Base-by-base conservation (phyloP, 2,888 invertebrate genomes). In the Norana najaformis region DNA sequence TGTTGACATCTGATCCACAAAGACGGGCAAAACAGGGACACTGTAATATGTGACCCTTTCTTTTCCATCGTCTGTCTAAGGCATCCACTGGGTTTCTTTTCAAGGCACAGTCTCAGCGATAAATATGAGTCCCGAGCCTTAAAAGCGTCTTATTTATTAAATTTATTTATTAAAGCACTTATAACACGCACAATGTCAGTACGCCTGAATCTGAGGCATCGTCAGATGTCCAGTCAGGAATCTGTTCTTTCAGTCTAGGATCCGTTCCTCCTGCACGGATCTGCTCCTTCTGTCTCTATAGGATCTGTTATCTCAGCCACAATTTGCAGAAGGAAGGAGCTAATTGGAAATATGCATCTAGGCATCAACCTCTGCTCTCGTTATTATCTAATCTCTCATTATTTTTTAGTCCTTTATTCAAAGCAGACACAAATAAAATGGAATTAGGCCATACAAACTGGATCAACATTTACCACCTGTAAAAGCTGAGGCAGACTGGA, bases 401-500 rank as follows among this genome's bases (percentile, higher is more conserved):
- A n/a, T 69, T 23, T 69, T 69, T n/a, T 69, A n/a, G 11, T 69
- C 69, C 30, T n/a, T 69, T 69, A 69, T 69, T 30, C 69, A n/a
- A 69, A 69, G 30, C 69, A n/a, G 69, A 69, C n/a, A 13, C 69
- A n/a, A 30, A 69, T 69, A 69, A 69, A n/a, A 69, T 69, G n/a
- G 69, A 69, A 69, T 69, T 69, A 69, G n/a, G 69, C n/a, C 69
- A 30, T 23, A 11, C 47, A n/a, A 69, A 69, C 69, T n/a, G 69
- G 69, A 69, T 69, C 30, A 4, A n/a, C 69, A n/a, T 69, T 41
- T n/a, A 69, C n/a, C n/a, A 30, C 30, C 23, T 20, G 23, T 38
- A 39, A 37, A 30, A 82, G n/a, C n/a, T n/a, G n/a, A n/a, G 30
- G n/a, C 96, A 69, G 8, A 69, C 69, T 69, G 69, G n/a, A 30